Evolutionary conservation across 2,113 vertebrate genomes (phyloP), one percentile per base, ranked within the genome.

Genomic region (Corvus cornix): DNA sequence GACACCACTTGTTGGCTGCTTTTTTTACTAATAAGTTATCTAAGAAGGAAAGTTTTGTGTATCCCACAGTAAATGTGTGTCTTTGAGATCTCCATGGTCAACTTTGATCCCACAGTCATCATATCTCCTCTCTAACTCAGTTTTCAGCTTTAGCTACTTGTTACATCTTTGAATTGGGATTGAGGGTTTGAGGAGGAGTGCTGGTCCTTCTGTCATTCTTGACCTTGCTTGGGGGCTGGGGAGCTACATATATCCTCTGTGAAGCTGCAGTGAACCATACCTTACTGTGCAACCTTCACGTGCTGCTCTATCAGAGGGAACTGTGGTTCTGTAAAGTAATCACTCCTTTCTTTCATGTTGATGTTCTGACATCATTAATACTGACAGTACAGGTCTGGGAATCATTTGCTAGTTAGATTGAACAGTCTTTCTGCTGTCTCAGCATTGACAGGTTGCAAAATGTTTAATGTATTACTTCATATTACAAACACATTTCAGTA

Each of bases 301-400:
- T 87, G 31, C 31, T 83, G 2, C 31, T 60, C 35, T 39, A 2
- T 84, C 49, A 55, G 28, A 48, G 63, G 58, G n/a, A 78, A 24
- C 72, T 5, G 4, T 13, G 31, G 28, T n/a, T 87, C 13, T 85
- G 49, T 91, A 72, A 77, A 72, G 35, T 30, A 91, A 59, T 93
- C 41, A 43, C 60, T 53, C 48, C 49, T 84, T 91, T 69, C 33
- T 85, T 76, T 90, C 48, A n/a, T 80, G 48, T 82, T 87, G 76
- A n/a, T 90, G 67, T 46, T 59, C 51, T 88, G 79, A 80, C 51
- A 88, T 94, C 79, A 93, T 95, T 93, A 90, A 55, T 88, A 80
- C 68, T 93, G 87, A 75, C 87, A 78, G 82, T 43, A 74, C 27
- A 63, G 63, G 82, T 88, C 55, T 86, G 68, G 75, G 82, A 88